Conservation (phyloP, 2,888 invertebrate species). For the Hedya salicella region DNA sequence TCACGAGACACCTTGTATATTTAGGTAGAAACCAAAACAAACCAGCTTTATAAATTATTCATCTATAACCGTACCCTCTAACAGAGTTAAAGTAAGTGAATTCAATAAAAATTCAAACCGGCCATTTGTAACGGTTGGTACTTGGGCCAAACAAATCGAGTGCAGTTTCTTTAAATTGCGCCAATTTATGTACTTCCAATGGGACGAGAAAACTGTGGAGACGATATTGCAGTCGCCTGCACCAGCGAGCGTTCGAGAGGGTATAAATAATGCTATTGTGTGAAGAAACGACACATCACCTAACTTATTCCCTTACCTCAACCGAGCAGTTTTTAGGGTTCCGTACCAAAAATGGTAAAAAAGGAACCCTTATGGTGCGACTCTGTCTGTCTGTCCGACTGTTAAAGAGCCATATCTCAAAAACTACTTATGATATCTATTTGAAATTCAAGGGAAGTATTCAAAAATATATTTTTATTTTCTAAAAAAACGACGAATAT, state of each 20-base stretch:
- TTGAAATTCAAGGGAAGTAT: too few relatives aligned
- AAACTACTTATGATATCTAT: too few relatives aligned
- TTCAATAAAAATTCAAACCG: conserved; percentile 41
- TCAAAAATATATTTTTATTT: too few relatives aligned
- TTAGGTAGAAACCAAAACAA: background rate
- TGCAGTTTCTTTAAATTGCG: conserved; percentile 41
- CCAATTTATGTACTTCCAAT: conserved; percentile 41
- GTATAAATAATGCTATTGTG: background rate
- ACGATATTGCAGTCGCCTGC: conserved; percentile 22
- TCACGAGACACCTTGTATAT: too few relatives aligned
- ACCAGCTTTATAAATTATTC: conserved; percentile 11
- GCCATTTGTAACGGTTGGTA: conserved; percentile 30
- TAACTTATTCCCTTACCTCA: too few relatives aligned
- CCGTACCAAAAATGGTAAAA: too few relatives aligned
- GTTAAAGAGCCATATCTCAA: too few relatives aligned
- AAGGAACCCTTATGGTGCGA: too few relatives aligned
- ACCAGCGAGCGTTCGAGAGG: conserved; percentile 5
- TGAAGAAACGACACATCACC: background rate
- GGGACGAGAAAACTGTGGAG: conserved; percentile 30
- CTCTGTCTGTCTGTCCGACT: too few relatives aligned
- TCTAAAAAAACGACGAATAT: too few relatives aligned
- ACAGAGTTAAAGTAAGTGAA: conserved; percentile 24
- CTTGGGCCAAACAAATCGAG: conserved; percentile 38
- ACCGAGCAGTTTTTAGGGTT: too few relatives aligned
- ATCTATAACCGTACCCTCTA: background rate